A percentile compares a stretch with the other conserved stretches of the same genome.
phyloP scores from a whole-genome alignment of 2,113 vertebrate genomes.

The Corydoras sp. region DNA sequence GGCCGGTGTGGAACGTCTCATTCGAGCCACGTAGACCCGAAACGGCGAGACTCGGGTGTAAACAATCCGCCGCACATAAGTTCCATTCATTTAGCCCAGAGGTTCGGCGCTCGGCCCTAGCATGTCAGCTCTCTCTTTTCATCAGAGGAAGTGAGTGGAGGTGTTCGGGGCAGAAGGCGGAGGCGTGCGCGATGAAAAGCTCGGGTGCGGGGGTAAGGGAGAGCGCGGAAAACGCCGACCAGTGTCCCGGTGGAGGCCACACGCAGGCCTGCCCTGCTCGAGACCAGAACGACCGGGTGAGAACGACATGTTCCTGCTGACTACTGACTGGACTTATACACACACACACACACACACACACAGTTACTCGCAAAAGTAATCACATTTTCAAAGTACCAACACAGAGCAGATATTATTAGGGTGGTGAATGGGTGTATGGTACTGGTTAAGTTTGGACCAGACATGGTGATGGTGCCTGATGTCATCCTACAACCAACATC shows the following conservation, averaged over 20 bases:
- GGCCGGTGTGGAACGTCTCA: slow-evolving; percentile 20
- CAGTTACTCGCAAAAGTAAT: slow-evolving; percentile 38
- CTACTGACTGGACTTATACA: slow-evolving; percentile 33
- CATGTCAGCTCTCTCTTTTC: slow-evolving; percentile 56
- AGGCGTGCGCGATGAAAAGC: slow-evolving; percentile 57
- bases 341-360: slow-evolving; percentile 29
- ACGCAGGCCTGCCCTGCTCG: slow-evolving; percentile 15
- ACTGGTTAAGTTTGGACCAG: no score
- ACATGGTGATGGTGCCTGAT: no score
- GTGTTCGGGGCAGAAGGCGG: slow-evolving; percentile 44
- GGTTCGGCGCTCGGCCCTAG: slow-evolving; percentile 47
- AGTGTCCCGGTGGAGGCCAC: slow-evolving; percentile 8
- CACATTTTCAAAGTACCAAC: no score
- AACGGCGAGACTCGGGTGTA: slow-evolving; percentile 25
- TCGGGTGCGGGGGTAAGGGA: slow-evolving; percentile 4
- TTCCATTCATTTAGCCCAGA: slow-evolving; percentile 52
- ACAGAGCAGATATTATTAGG: no score
- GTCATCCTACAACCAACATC: no score
- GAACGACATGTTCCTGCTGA: slow-evolving; percentile 24
- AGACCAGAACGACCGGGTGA: slow-evolving; percentile 25
- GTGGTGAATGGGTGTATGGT: no score
- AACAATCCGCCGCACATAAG: slow-evolving; percentile 33
- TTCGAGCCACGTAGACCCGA: slow-evolving; percentile 27
- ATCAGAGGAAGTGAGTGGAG: slow-evolving; percentile 66
- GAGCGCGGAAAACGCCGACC: slow-evolving; percentile 11